These are phyloP conservation scores for Ginglymostoma cirratum DNA, from an alignment of 2,113 vertebrate genomes.

Conservation along the genomic window DNA sequence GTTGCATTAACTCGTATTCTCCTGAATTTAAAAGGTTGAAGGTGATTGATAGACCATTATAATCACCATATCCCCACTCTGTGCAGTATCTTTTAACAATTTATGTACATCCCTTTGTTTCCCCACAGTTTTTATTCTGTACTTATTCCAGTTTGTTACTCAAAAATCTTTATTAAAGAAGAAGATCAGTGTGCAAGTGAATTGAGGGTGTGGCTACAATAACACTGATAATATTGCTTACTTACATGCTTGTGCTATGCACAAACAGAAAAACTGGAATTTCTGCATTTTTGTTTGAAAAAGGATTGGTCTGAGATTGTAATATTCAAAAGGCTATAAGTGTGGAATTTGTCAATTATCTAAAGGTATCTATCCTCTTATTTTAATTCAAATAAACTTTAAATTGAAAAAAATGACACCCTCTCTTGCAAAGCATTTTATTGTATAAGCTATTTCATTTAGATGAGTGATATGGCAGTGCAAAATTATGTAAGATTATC, in stretches of 20 bases:
- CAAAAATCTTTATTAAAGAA: not conserved
- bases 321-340: not conserved
- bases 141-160: not conserved
- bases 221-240: not conserved
- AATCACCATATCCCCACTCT: not conserved
- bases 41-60: too few relatives aligned
- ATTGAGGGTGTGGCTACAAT: not conserved
- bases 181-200: not conserved
- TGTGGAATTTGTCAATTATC: not conserved
- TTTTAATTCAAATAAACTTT: not conserved
- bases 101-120: not conserved
- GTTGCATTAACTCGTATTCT: too few relatives aligned
- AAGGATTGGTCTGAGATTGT: not conserved
- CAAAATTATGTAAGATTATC: not conserved
- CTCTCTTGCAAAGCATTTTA: not conserved
- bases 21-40: too few relatives aligned
- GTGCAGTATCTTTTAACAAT: not conserved
- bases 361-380: not conserved
- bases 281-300: not conserved
- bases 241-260: not conserved
- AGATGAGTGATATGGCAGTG: not conserved
- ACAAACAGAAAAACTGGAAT: slow-evolving; percentile 17
- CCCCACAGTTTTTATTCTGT: not conserved
- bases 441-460: not conserved
- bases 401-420: not conserved